These are phyloP conservation scores for Halictus ligatus DNA, from an alignment of 2,888 invertebrate genomes.

Conservation along the genomic window DNA sequence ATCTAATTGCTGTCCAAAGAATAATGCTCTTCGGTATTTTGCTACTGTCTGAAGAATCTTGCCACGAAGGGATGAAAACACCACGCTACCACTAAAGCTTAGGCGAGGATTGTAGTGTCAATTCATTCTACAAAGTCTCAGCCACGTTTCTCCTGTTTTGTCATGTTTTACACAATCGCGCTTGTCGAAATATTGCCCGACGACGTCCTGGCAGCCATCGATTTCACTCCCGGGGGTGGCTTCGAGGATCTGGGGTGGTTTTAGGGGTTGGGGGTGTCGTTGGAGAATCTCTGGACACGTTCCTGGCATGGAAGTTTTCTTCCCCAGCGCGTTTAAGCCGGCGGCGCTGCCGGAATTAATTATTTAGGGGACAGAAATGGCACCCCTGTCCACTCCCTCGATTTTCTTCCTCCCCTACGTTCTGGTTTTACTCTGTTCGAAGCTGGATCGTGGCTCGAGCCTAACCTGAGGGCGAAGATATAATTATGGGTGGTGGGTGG, in stretches of 20 bases:
- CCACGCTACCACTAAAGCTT: too few relatives aligned
- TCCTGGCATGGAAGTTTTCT: conserved; percentile 72
- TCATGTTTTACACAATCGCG: not conserved
- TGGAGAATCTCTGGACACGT: conserved; percentile 71
- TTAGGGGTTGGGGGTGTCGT: conserved; percentile 39
- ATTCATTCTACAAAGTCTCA: not conserved
- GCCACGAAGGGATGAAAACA: too few relatives aligned
- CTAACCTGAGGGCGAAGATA: conserved; percentile 83
- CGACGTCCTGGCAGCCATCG: conserved; percentile 59
- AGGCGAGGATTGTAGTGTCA: too few relatives aligned
- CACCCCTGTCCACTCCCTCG: conserved; percentile 77
- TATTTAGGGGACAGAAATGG: conserved; percentile 84
- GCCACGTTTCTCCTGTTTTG: not conserved
- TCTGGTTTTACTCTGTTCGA: conserved; percentile 35
- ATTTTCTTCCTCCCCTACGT: conserved; percentile 71
- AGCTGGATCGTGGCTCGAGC: conserved; percentile 70
- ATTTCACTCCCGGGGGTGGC: conserved; percentile 41
- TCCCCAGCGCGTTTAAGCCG: conserved; percentile 80
- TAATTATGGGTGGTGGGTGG: conserved; percentile 82
- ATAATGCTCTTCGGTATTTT: too few relatives aligned
- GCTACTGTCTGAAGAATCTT: too few relatives aligned
- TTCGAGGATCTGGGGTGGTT: conserved; percentile 14
- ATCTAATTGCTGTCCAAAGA: too few relatives aligned
- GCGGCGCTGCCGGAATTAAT: conserved; percentile 84
- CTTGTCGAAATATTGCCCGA: conserved; percentile 35